Conservation (phyloP, 2,113 vertebrate species). For the Psephotus haematonotus region DNA sequence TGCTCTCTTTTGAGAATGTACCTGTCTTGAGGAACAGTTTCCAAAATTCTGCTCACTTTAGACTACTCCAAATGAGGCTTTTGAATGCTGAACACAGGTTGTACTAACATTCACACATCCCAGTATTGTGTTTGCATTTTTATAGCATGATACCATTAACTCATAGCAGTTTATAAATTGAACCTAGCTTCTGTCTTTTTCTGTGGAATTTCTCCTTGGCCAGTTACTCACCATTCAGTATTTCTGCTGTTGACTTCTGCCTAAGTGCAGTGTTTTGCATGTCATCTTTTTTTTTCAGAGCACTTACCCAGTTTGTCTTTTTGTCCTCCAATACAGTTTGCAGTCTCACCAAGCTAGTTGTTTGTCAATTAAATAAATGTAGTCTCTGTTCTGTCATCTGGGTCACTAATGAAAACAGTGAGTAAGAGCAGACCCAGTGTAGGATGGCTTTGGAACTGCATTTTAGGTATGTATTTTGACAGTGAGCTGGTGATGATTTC, state of each 20-base stretch:
- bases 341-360: background rate
- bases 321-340: background rate
- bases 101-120: background rate
- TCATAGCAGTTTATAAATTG: background rate
- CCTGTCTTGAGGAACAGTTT: background rate
- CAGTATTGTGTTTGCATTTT: background rate
- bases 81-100: background rate
- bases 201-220: background rate
- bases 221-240: background rate
- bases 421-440: background rate
- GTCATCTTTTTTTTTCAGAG: background rate
- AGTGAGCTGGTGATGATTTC: background rate
- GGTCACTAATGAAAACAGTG: background rate
- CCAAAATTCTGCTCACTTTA: background rate
- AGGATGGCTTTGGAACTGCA: constrained; percentile 4
- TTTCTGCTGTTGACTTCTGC: background rate
- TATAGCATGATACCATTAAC: background rate
- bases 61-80: background rate
- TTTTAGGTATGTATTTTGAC: background rate
- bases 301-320: background rate
- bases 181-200: background rate
- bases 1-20: background rate
- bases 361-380: constrained; percentile 7
- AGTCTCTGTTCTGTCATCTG: background rate
- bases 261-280: background rate